Evolutionary conservation across 1,140 invertebrate genomes (phyloP).

Genomic region (Philopotamus ludificatus): DNA sequence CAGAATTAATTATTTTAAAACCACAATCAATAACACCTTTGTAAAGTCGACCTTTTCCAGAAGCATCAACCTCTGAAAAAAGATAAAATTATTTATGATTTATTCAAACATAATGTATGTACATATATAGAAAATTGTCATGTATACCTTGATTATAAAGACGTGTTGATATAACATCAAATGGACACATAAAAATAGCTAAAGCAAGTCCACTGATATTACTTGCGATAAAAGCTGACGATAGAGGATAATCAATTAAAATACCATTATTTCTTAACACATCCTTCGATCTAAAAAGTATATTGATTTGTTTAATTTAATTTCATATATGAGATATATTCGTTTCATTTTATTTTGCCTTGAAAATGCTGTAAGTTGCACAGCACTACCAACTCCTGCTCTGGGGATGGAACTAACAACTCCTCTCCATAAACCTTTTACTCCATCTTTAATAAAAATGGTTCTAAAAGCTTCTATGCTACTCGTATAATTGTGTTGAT

Average conservation of each 20-base stretch:
- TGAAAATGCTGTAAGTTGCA: conserved; percentile 70
- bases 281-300: conserved; percentile 53
- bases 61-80: conserved; percentile 55
- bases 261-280: conserved; percentile 59
- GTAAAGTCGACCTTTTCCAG: conserved; percentile 67
- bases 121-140: not conserved
- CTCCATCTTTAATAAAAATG: conserved; percentile 64
- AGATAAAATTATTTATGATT: conserved; percentile 27
- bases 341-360: conserved; percentile 38
- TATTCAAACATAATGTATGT: too few species aligned
- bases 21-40: conserved; percentile 71
- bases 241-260: conserved; percentile 56
- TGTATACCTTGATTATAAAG: conserved; percentile 81
- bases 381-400: conserved; percentile 69
- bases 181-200: conserved; percentile 75
- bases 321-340: conserved; percentile 2
- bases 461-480: conserved; percentile 59
- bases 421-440: conserved; percentile 65
- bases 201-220: conserved; percentile 72
- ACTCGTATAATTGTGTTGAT: conserved; percentile 67
- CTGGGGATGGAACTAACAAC: conserved; percentile 60
- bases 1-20: conserved; percentile 68
- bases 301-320: too few species aligned
- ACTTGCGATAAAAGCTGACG: conserved; percentile 69
- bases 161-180: conserved; percentile 80